Evolutionary conservation across 1,140 invertebrate species (phyloP).

Genomic region (Pseudomyrmex flavicornis): DNA sequence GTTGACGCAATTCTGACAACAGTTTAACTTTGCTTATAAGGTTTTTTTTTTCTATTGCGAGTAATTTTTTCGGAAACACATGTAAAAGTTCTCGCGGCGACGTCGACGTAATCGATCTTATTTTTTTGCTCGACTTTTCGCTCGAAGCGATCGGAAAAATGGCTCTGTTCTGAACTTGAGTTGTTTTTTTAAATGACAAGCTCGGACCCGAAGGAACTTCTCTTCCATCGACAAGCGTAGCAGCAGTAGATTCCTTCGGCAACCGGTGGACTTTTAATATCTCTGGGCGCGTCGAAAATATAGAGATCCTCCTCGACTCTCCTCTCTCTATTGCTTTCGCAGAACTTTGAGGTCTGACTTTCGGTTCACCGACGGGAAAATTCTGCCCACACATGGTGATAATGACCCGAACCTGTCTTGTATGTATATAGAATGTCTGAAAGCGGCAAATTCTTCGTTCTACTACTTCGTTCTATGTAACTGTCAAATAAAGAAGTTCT

Average conservation of each 20-base stretch:
- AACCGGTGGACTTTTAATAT: constrained; percentile 48
- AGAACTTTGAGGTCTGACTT: constrained; percentile 33
- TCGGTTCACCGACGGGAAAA: constrained; percentile 17
- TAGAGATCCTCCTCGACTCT: constrained; percentile 31
- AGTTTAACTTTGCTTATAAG: no score
- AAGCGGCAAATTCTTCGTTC: neutral
- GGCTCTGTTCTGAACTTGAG: neutral
- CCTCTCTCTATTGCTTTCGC: constrained; percentile 12
- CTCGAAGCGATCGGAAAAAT: neutral
- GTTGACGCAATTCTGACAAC: neutral
- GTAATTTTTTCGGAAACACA: no score
- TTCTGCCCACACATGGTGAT: constrained; percentile 22
- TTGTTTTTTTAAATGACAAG: neutral
- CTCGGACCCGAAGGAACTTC: neutral
- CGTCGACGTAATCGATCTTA: no score
- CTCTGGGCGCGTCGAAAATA: constrained; percentile 39
- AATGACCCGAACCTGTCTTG: constrained; percentile 7
- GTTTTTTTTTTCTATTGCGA: no score
- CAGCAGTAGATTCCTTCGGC: constrained; percentile 14
- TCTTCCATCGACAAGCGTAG: constrained; percentile 29
- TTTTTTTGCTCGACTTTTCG: no score
- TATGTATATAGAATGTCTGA: neutral
- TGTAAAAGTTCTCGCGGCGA: no score
- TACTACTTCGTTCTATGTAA: neutral
- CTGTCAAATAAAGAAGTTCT: neutral